A percentile compares a stretch with the other conserved stretches of the same genome.
These are phyloP conservation scores for Microtus oregoni DNA, from an alignment of 2,113 vertebrate genomes.

Conservation along the genomic window DNA sequence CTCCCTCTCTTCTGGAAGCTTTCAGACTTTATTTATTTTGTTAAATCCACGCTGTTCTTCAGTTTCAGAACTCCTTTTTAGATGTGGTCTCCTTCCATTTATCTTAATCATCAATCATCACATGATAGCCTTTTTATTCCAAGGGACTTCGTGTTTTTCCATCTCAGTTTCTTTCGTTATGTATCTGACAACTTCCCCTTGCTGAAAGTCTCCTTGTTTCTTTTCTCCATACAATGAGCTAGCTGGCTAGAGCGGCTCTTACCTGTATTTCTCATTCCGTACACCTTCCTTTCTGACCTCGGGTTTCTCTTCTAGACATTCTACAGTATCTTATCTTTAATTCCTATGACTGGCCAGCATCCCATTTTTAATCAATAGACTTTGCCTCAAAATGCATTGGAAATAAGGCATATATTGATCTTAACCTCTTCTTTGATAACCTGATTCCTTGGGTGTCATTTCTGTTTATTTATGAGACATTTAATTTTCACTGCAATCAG, in stretches of 20 bases:
- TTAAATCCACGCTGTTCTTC: slow-evolving; percentile 53
- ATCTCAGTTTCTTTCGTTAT: slow-evolving; percentile 22
- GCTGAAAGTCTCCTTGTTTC: neutral
- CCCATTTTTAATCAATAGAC: neutral
- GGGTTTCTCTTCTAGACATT: neutral
- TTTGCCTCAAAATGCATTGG: neutral
- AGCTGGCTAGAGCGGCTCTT: neutral
- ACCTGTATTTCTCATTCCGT: neutral
- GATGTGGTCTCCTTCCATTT: slow-evolving; percentile 60
- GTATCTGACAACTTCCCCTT: neutral
- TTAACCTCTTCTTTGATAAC: neutral
- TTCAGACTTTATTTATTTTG: slow-evolving; percentile 64
- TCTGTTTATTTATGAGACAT: neutral
- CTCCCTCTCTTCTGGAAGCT: slow-evolving; percentile 35
- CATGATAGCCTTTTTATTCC: neutral
- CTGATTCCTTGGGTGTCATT: neutral
- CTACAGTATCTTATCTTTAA: neutral
- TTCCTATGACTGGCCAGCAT: neutral
- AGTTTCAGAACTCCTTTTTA: slow-evolving; percentile 30
- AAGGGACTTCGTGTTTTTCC: neutral
- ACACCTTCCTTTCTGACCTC: neutral
- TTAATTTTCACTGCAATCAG: neutral
- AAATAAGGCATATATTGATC: neutral
- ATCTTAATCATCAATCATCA: slow-evolving; percentile 54
- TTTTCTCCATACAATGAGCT: neutral